Conservation (phyloP, 2,888 invertebrate species). For the Horisme vitalbata region DNA sequence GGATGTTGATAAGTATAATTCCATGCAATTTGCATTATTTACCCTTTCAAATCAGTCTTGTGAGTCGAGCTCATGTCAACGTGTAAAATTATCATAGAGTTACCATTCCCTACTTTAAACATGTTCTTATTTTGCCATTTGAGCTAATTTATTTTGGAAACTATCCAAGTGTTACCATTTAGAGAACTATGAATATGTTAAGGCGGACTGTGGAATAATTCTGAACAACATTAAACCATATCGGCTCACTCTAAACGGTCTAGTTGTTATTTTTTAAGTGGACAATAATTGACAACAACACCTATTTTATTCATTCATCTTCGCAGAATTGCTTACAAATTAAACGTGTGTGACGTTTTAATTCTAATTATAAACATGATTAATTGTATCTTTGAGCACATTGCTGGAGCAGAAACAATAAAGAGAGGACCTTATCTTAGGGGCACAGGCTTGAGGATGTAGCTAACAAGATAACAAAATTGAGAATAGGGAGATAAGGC, state of each 20-base stretch:
- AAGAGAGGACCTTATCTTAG: conserved; percentile 24
- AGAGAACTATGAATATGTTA: conserved; percentile 8
- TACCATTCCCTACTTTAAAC: conserved; percentile 14
- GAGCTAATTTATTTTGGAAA: conserved; percentile 6
- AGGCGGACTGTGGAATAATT: not conserved
- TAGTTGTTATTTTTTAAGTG: conserved; percentile 14
- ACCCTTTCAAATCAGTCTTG: conserved; percentile 36
- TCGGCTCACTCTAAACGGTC: not conserved
- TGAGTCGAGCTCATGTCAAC: conserved; percentile 20
- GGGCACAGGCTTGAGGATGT: conserved; percentile 25
- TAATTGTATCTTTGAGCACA: conserved; percentile 26
- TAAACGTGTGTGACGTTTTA: conserved; percentile 27
- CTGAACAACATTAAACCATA: not conserved
- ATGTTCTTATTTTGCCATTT: conserved; percentile 14
- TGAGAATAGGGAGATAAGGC: conserved; percentile 25
- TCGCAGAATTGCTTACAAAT: conserved; percentile 28
- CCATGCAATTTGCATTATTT: conserved; percentile 44
- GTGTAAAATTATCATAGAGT: conserved; percentile 29
- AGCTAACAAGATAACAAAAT: conserved; percentile 25
- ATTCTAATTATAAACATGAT: conserved; percentile 33
- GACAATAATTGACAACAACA: conserved; percentile 7
- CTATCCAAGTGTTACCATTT: conserved; percentile 2
- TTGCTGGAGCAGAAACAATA: conserved; percentile 22
- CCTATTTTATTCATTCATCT: conserved; percentile 30
- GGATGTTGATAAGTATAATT: too few relatives aligned